Percentiles rank a stretch among this genome's conserved stretches.
Conservation (phyloP, 30 jellyfish, hydroid and myxozoan species). For the Chrysaora quinquecirrha region DNA sequence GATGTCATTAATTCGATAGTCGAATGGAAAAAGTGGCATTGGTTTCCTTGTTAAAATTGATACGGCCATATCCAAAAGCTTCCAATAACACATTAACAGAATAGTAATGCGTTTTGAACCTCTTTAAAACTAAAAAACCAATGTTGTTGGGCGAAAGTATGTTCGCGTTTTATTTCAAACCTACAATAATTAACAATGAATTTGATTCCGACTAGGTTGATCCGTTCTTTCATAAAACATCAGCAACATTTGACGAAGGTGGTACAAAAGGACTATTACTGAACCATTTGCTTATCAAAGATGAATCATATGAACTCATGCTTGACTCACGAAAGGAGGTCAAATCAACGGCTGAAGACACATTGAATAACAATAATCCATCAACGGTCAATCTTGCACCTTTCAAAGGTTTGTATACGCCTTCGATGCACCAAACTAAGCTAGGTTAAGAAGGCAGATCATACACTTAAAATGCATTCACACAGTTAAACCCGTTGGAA, state of each 20-base stretch:
- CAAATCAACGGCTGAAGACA: slow-evolving; percentile 21
- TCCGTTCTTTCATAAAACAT: slow-evolving; percentile 87
- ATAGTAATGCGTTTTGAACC: no score
- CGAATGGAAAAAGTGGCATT: no score
- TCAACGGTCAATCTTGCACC: slow-evolving; percentile 37
- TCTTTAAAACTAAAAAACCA: no score
- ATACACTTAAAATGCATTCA: no score
- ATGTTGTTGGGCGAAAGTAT: no score
- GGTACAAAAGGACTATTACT: slow-evolving; percentile 84
- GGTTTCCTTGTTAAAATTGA: no score
- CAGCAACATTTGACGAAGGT: slow-evolving; percentile 96
- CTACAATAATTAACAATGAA: no score
- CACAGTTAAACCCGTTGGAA: no score
- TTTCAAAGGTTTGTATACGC: slow-evolving; percentile 51
- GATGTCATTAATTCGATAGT: no score
- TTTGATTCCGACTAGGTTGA: slow-evolving; percentile 69
- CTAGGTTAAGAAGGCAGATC: not conserved
- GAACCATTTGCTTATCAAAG: slow-evolving; percentile 61
- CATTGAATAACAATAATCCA: not conserved
- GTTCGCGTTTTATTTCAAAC: no score
- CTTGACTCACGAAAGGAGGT: slow-evolving; percentile 71
- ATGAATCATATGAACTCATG: slow-evolving; percentile 73
- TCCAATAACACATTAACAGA: no score
- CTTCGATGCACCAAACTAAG: not conserved
- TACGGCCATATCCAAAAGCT: no score